Evolutionary conservation across 2,888 invertebrate species (phyloP).

Genomic region (Polyommatus icarus): DNA sequence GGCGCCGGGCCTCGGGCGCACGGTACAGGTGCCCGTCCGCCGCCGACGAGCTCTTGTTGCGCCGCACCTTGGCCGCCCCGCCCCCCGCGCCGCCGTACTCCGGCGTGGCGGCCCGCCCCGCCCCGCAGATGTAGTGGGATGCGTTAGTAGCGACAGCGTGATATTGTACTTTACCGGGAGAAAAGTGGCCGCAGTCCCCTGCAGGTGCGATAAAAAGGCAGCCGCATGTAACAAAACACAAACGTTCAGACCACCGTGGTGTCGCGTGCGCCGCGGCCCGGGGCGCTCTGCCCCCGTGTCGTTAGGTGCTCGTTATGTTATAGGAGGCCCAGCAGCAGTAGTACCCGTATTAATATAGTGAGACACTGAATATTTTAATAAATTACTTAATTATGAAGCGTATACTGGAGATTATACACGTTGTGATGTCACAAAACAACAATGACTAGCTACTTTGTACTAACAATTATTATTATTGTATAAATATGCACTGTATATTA

Average conservation of each 20-base stretch:
- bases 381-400: conserved; percentile 29
- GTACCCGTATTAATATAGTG: conserved; percentile 22
- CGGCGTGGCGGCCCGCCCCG: conserved; percentile 64
- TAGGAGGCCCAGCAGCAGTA: neutral
- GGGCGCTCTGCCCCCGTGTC: neutral
- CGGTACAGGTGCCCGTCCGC: conserved; percentile 66
- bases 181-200: conserved; percentile 84
- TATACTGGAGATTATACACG: conserved; percentile 33
- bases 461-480: conserved; percentile 43
- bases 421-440: conserved; percentile 46
- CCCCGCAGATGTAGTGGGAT: conserved; percentile 69
- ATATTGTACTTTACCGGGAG: conserved; percentile 86
- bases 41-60: conserved; percentile 76
- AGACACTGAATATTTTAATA: conserved; percentile 16
- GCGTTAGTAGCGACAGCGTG: conserved; percentile 82
- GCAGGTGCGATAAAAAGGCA: conserved; percentile 80
- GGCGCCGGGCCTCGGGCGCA: conserved; percentile 62
- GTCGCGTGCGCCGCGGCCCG: conserved; percentile 4
- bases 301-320: conserved; percentile 21
- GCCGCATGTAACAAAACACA: conserved; percentile 82
- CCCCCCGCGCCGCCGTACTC: conserved; percentile 57
- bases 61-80: conserved; percentile 66
- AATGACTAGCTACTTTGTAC: conserved; percentile 75
- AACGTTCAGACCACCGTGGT: conserved; percentile 61
- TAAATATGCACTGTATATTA: conserved; percentile 38